Percentiles rank a stretch among this genome's conserved stretches.
phyloP scores from a whole-genome alignment of 2,888 invertebrate genomes.

The Timandra comae region DNA sequence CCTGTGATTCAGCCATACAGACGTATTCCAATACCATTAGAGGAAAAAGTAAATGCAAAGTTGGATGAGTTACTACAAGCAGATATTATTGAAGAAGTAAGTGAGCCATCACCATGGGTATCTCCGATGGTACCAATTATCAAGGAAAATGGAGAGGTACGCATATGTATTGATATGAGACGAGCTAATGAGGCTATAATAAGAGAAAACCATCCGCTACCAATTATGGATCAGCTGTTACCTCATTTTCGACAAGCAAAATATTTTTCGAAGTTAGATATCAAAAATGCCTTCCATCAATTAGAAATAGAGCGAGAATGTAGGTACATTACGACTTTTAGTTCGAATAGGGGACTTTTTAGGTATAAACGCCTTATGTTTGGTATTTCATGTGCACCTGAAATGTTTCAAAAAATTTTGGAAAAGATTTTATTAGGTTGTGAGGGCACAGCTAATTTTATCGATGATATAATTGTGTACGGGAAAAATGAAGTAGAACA shows the following conservation, averaged over 20 bases:
- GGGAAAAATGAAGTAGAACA: background rate
- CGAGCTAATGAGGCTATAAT: conserved; percentile 18
- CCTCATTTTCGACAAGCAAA: background rate
- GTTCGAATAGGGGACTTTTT: background rate
- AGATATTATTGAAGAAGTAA: conserved; percentile 10
- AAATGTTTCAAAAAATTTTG: conserved; percentile 1
- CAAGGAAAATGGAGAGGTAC: background rate
- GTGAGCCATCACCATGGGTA: conserved; percentile 10
- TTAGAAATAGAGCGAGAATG: background rate
- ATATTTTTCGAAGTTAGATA: conserved; percentile 4
- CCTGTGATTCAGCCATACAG: conserved; percentile 12
- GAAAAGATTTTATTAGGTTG: background rate
- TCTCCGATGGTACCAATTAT: conserved; percentile 9
- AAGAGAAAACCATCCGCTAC: conserved; percentile 21
- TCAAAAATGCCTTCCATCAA: conserved; percentile 29
- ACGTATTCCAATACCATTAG: conserved; percentile 18
- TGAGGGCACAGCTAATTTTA: too few species aligned
- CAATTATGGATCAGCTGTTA: conserved; percentile 9
- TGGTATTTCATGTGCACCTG: background rate
- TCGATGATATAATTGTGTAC: background rate
- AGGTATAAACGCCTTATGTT: background rate
- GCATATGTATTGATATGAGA: conserved; percentile 14
- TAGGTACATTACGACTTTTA: background rate
- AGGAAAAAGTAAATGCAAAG: conserved; percentile 5
- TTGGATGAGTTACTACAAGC: conserved; percentile 8